These are phyloP conservation scores for Pseudomyrmex cubaensis DNA, from an alignment of 1,140 invertebrate genomes.

Conservation along the genomic window DNA sequence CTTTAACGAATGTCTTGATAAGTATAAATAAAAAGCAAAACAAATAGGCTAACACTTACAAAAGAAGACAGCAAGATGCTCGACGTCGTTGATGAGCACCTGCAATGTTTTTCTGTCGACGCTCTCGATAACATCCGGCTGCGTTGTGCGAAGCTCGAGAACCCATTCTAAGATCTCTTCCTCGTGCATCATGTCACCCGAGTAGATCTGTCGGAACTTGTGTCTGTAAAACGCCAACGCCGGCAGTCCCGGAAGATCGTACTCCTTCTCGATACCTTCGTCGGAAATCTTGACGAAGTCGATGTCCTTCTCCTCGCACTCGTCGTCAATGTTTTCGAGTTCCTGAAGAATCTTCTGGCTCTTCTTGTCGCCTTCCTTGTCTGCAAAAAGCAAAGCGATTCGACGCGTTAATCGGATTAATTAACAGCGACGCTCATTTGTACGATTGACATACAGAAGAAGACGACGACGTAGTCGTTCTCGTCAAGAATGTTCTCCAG, in stretches of 20 bases:
- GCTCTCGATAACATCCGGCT: constrained; percentile 95
- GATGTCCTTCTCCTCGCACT: constrained; percentile 96
- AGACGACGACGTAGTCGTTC: constrained; percentile 95
- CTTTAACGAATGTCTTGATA: background rate
- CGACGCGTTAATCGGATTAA: background rate
- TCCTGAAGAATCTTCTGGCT: constrained; percentile 95
- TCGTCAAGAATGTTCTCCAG: constrained; percentile 95
- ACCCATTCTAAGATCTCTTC: constrained; percentile 96
- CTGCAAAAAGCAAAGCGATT: constrained; percentile 83
- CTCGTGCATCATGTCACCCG: constrained; percentile 95
- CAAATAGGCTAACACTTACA: constrained; percentile 87
- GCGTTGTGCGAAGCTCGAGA: constrained; percentile 92
- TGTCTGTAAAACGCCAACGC: constrained; percentile 95
- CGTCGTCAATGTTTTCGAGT: constrained; percentile 97
- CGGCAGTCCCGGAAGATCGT: constrained; percentile 93
- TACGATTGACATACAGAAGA: constrained; percentile 91
- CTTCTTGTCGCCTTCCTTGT: constrained; percentile 95
- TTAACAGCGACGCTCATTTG: background rate
- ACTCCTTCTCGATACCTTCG: constrained; percentile 94
- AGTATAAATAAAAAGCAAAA: background rate
- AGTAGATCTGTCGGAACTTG: constrained; percentile 95
- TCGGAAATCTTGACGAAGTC: constrained; percentile 97
- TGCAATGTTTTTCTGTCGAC: constrained; percentile 96
- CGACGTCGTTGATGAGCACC: constrained; percentile 94
- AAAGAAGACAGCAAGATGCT: constrained; percentile 96